Conservation (phyloP, 2,113 vertebrate genomes). For the Barnardius zonarius region DNA sequence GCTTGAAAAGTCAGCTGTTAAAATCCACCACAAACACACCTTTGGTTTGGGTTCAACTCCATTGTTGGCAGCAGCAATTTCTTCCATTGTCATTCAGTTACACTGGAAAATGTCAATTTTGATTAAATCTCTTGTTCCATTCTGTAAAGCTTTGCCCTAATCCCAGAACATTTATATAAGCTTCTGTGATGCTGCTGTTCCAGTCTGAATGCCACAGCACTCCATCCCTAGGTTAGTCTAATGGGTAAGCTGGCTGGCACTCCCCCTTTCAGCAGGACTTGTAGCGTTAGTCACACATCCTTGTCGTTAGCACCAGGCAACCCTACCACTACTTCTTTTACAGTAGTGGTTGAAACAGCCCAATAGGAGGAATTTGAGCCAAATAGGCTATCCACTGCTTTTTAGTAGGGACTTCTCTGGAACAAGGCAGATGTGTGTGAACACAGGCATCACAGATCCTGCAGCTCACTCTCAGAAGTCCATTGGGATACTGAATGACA, state of each 20-base stretch:
- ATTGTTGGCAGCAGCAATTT: background rate
- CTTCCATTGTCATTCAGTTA: background rate
- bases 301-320: background rate
- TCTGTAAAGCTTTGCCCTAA: background rate
- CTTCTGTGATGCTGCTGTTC: background rate
- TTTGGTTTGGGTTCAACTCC: background rate
- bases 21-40: background rate
- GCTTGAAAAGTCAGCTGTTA: background rate
- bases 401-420: background rate
- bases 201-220: background rate
- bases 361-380: background rate
- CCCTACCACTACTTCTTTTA: background rate
- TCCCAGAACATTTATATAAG: conserved; percentile 10
- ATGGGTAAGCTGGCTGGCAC: accelerated
- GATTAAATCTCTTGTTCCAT: conserved; percentile 24
- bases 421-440: background rate
- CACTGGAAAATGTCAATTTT: conserved; percentile 8
- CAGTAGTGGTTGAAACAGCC: background rate
- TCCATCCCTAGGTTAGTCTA: background rate
- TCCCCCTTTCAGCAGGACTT: background rate
- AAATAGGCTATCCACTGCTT: background rate
- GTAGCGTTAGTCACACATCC: background rate
- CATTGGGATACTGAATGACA: background rate
- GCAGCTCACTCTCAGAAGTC: background rate
- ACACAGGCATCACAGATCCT: background rate